Base-by-base conservation (phyloP, 2,888 invertebrate genomes). In the Drosophila kanekoi region DNA sequence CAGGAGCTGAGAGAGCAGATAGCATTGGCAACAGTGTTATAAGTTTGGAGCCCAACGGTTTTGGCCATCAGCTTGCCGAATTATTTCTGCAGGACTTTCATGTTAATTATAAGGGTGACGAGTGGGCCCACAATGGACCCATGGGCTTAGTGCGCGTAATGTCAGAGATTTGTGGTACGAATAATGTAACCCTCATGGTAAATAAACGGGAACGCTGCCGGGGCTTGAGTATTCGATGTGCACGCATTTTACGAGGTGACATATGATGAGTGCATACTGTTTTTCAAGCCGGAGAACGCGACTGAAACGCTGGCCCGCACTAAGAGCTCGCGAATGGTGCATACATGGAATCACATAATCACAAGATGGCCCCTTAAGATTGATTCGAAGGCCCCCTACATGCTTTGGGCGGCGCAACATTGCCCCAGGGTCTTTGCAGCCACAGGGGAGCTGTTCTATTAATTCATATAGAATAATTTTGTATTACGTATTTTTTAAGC, bases 21-120 rank as follows among this genome's bases (percentile, higher is more conserved):
- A 91, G 93, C 47, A 94, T 96, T 0, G 95, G 95, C 0, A 94
- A 95, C 0, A 96, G 96, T 1, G 94, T 95, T 0, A 91, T 96
- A 72, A 94, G 95, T 49, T 94, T 96, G 69, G 93, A 93, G 28
- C 81, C 91, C 0, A 86, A 91, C 1, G 92, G 92, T 0, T 91
- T 94, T 57, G 95, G 95, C 0, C 94, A 94, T 72, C 90, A 92
- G 49, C 90, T 95, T 20, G 95, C 94, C 6, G 92, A 93, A 45
- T 58, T 77, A 10, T 94, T 95, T 79, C 72, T 95, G 32, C 91
- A 74, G 11, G 94, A 94, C 78, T 91, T 95, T 23, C 92, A 92
- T 60, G 81, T 90, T 11, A 93, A 94, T 81, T 95, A 94, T 18
- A 94, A 94, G 1, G 84, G 92, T 35, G 92, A 94, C 66, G 2